Base-by-base conservation (phyloP, 1,140 invertebrate genomes). In the Drosophila lacertosa region DNA sequence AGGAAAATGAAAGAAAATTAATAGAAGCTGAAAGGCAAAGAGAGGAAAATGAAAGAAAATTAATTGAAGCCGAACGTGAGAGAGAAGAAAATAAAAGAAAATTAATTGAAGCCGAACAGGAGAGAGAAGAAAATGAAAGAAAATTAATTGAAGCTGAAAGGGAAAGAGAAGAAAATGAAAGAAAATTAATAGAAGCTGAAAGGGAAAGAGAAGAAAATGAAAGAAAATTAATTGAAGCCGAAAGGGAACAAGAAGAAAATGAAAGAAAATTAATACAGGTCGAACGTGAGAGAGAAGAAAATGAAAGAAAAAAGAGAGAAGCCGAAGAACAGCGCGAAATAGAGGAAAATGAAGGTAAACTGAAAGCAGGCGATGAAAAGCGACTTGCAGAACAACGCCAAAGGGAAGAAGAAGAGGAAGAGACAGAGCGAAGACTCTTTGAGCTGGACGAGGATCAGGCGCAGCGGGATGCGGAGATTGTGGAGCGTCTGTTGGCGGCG, bases 401-500 rank as follows among this genome's bases (percentile, higher is more conserved):
- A 33, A 29, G 47, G 33, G 67, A 84, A 33, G 51, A 71, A 4
- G 62, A 44, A 5, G 58, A 70, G 29, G 51, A 29, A 6, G 59
- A 57, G 9, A 39, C 44, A 7, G 74, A 88, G 35, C 68, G 68
- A 1, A 16, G 54, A 1, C 29, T 83, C 3, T 29, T 44, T 7
- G 62, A 78, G 0, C 40, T 32, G 3, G 83, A 84, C 5, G 74
- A 70, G 4, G 67, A 71, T 15, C 79, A 89, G 44, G 72, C 66
- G 0, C 60, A 16, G 2, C 39, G 77, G 3, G 80, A 89, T 59
- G 80, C 68, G 0, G 86, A 89, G 39, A 78, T 89, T 24, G 86
- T 89, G 24, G 67, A 84, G 35, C 67, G 80, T 10, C 45, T 89
- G 15, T 33, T 89, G 58, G 86, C 80, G 0, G 86, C 80, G 0